Evolutionary conservation across 2,113 vertebrate genomes (phyloP), one percentile per base, ranked within the genome.

Genomic region (Ellobius talpinus): DNA sequence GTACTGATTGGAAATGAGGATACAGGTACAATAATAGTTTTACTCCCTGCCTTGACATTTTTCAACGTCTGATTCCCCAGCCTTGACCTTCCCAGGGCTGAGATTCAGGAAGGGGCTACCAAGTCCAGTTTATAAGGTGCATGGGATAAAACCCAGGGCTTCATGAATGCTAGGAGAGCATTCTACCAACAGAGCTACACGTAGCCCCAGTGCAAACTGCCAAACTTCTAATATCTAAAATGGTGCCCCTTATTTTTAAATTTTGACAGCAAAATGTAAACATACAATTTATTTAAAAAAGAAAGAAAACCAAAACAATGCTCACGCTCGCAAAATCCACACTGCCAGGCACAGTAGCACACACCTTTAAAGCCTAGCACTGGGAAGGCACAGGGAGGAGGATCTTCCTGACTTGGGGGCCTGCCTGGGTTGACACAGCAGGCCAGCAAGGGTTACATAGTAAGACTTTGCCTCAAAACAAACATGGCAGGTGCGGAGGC

Each of bases 231-330:
- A 93, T 85, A 45, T 65, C 66, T 52, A 45, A 89, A 93, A 87
- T 86, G 39, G 58, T 76, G 52, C 19, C 52, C 17, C 52, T 55
- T 26, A 26, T 65, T 65, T 63, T 31, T 7, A 21, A 23, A 23
- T 39, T 73, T 73, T 19, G 45, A 93, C 21, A 93, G 65, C 73
- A 92, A 96, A 96, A 74, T 11, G 68, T 23, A 87, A 96, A 74
- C 12, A 74, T 21, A 89, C 42, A 9, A 87, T 55, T 55, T 55
- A 55, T 52, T 55, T 16, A 4, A 55, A 55, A 55, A 55, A 55
- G 17, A 87, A 45, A 61, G 88, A 93, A 92, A 93, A 89, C 23
- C 52, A 86, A 47, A 47, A 26, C 26, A 21, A 85, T 85, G 55
- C 26, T 45, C 45, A 45, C 3, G 19, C 14, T 85, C 42, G 26